Percentiles rank a stretch among this genome's conserved stretches.
phyloP scores from a whole-genome alignment of 2,888 invertebrate species.

The Limnephilus lunatus region DNA sequence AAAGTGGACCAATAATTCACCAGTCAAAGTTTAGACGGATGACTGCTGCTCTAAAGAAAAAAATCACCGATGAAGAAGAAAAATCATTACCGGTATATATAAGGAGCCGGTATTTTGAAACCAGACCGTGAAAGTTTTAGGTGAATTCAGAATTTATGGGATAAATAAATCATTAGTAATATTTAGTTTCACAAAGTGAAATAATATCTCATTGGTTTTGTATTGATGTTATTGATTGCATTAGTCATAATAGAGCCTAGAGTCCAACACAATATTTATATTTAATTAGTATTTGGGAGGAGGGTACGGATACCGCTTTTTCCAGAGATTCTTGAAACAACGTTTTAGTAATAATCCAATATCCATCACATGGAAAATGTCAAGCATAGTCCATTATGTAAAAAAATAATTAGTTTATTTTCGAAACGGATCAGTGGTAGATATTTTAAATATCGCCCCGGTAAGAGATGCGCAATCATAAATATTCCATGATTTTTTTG shows the following conservation, averaged over 20 bases:
- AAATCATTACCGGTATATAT: background rate
- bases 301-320: too few species aligned
- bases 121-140: background rate
- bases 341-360: too few species aligned
- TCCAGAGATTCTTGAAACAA: too few species aligned
- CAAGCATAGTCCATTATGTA: too few species aligned
- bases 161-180: background rate
- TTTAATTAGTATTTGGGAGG: background rate
- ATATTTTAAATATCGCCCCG: too few species aligned
- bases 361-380: too few species aligned
- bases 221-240: background rate
- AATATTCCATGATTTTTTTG: too few species aligned
- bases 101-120: background rate
- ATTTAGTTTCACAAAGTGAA: background rate
- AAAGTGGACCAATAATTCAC: slow-evolving; percentile 14
- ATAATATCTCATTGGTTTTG: background rate
- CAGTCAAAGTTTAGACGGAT: background rate
- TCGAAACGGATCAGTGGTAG: too few species aligned
- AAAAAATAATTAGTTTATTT: too few species aligned
- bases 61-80: background rate
- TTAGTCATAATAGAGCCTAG: background rate
- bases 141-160: background rate
- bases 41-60: background rate
- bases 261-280: background rate
- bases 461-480: too few species aligned